These are phyloP conservation scores for Dipodomys spectabilis DNA, from an alignment of 2,113 vertebrate species.

Conservation along the genomic window DNA sequence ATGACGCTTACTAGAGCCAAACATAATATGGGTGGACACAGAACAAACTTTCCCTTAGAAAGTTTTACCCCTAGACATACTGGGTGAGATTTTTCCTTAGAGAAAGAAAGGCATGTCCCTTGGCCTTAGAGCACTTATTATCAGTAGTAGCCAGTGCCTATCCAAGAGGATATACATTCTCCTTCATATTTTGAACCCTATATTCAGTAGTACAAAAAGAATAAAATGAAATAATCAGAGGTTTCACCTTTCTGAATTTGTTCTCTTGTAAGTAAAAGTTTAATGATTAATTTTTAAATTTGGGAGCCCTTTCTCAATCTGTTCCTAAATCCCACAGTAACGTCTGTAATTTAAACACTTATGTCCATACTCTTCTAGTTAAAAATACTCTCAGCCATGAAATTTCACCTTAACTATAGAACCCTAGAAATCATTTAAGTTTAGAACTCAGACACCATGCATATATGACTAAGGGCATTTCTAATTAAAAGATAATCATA, in stretches of 20 bases:
- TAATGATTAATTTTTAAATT: slow-evolving; percentile 39
- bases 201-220: neutral
- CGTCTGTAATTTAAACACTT: neutral
- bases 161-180: neutral
- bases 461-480: neutral
- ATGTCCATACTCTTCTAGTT: neutral
- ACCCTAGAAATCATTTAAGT: slow-evolving; percentile 12
- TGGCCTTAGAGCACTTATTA: neutral
- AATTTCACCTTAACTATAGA: neutral
- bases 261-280: neutral
- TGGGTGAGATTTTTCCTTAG: slow-evolving; percentile 49
- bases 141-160: neutral
- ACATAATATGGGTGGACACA: slow-evolving; percentile 66
- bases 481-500: neutral
- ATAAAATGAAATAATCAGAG: slow-evolving; percentile 16
- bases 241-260: neutral
- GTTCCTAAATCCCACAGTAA: slow-evolving; percentile 2
- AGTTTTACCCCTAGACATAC: neutral
- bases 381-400: neutral
- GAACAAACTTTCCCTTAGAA: slow-evolving; percentile 56
- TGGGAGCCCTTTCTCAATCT: neutral
- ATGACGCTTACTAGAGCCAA: slow-evolving; percentile 66
- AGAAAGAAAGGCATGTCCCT: slow-evolving; percentile 4
- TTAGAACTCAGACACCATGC: neutral
- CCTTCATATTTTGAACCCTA: neutral